Base-by-base conservation (phyloP, 1,140 invertebrate genomes). In the Rhagoletis pomonella region DNA sequence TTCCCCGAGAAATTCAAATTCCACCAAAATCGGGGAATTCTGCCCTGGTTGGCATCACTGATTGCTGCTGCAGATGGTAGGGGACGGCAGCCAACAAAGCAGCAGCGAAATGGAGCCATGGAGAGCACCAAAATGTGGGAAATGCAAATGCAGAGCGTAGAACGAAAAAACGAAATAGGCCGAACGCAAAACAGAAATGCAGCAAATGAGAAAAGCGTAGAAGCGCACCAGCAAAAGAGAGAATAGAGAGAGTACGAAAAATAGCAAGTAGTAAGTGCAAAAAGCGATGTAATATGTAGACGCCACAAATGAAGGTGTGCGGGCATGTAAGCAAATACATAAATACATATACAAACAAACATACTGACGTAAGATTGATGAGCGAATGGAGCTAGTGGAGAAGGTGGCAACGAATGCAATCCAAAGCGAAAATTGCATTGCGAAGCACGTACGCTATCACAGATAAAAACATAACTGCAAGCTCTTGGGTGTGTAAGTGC, bases 111-210 rank as follows among this genome's bases (percentile, higher is more conserved):
- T 81, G 73, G 73, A 81, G 73, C 12, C 50, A 9, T 81, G 44
- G 73, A 81, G 73, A 81, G 44, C 73, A 47, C 47, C 44, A 81
- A n/a, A n/a, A 55, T 81, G 47, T 81, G 47, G 73, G 19, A 42
- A 81, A 81, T 62, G 62, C 58, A 65, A 86, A 65, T 86, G 59
- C 2, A 12, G 44, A 60, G 62, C 55, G 69, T n/a, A n/a, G n/a
- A n/a, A n/a, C n/a, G n/a, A n/a, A 87, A 64, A 60, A 87, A 87
- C 58, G 64, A 69, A 87, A 87, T 55, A 44, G 12, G 64, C 29
- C 60, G 86, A 87, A 44, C n/a, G 42, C 58, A 64, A 87, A 87
- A 58, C n/a, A 87, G 86, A 87, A 87, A 69, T 55, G 62, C 60
- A 64, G n/a, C 62, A 69, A 87, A 17, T 67, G 64, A 67, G 58